These are phyloP conservation scores for Chloroceryle aenea DNA, from an alignment of 2,113 vertebrate species.

Conservation along the genomic window DNA sequence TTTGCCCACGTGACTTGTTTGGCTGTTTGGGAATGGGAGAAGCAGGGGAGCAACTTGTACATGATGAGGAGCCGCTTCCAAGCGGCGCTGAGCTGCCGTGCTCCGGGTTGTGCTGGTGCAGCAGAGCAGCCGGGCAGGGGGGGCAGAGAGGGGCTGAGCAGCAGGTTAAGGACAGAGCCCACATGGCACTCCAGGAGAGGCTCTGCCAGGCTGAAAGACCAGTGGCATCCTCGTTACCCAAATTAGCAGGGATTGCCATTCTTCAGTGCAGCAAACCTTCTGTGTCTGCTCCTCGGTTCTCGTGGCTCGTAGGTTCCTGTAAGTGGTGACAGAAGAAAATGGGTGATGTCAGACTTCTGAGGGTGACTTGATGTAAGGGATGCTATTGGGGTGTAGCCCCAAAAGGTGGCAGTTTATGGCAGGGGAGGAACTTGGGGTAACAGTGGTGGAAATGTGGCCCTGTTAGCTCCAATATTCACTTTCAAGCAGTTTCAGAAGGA, in stretches of 20 bases:
- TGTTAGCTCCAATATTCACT: neutral
- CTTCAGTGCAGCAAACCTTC: too few relatives aligned
- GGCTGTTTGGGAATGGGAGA: neutral
- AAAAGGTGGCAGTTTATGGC: neutral
- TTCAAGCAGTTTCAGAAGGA: neutral
- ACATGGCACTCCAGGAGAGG: neutral
- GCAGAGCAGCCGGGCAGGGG: neutral
- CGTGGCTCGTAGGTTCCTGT: accelerated
- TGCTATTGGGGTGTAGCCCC: neutral
- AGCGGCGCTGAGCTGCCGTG: neutral
- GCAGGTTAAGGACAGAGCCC: neutral
- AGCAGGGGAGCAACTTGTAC: neutral
- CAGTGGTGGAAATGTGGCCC: neutral
- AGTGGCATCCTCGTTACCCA: neutral
- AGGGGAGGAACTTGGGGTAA: neutral
- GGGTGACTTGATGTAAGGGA: neutral
- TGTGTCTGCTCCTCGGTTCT: neutral
- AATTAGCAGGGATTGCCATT: neutral
- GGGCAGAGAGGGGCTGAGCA: neutral
- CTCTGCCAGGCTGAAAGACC: neutral
- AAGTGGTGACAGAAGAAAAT: neutral
- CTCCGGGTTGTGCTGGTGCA: neutral
- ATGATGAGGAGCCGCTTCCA: neutral
- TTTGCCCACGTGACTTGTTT: accelerated
- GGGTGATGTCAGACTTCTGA: neutral